Conservation (phyloP, 2,113 vertebrate species). For the Arizona elegans region DNA sequence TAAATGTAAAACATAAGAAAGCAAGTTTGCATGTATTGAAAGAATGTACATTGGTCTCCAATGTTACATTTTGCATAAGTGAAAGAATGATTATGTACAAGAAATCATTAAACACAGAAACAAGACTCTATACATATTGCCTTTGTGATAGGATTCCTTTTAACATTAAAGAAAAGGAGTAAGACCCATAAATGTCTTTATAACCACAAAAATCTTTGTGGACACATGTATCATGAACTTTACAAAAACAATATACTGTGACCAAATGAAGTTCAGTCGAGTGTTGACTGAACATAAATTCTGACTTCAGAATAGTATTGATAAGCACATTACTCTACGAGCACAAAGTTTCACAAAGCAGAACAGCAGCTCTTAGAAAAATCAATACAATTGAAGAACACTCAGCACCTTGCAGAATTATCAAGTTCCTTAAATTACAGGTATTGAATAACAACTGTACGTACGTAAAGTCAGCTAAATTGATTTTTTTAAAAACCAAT, state of each 20-base stretch:
- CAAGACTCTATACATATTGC: background rate
- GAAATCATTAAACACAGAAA: slow-evolving; percentile 16
- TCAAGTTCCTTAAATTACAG: background rate
- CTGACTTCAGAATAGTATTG: slow-evolving; percentile 12
- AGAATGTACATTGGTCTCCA: background rate
- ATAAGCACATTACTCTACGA: background rate
- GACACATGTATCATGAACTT: background rate
- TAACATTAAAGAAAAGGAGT: slow-evolving; percentile 5
- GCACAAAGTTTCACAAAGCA: background rate
- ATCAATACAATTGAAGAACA: background rate
- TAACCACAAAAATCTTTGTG: background rate
- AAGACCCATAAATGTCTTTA: slow-evolving; percentile 23
- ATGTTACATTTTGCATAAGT: background rate
- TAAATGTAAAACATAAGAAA: background rate
- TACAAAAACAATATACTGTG: background rate
- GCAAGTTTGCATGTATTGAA: background rate
- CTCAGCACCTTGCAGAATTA: background rate
- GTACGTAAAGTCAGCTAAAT: background rate
- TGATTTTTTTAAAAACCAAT: background rate
- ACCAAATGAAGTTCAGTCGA: slow-evolving; percentile 4
- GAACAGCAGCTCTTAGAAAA: background rate
- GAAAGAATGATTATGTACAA: background rate
- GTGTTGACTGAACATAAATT: slow-evolving; percentile 14
- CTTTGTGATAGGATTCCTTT: slow-evolving; percentile 5
- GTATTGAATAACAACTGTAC: background rate